Evolutionary conservation across 2,797 vertebrate species (phyloP).

Genomic region (Pantherophis alleghaniensis): DNA sequence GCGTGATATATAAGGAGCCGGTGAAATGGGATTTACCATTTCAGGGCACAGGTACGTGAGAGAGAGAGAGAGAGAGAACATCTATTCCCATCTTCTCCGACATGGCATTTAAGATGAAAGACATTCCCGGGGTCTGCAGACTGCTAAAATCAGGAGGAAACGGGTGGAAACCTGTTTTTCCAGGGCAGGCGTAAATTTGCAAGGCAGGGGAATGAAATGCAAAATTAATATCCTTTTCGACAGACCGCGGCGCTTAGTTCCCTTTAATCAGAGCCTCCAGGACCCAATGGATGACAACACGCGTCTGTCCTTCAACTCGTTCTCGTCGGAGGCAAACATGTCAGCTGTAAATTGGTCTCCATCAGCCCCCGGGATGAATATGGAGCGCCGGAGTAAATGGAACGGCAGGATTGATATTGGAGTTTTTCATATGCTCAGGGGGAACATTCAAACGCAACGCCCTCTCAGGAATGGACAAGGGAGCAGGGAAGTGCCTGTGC

Average conservation of each 20-base stretch:
- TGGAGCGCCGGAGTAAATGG: neutral
- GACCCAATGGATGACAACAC: neutral
- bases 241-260: neutral
- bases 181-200: neutral
- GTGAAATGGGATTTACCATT: neutral
- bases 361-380: neutral
- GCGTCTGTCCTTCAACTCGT: neutral
- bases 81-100: neutral
- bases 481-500: constrained; percentile 39
- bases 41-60: no score
- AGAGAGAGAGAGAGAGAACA: no score
- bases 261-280: neutral
- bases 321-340: neutral
- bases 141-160: neutral
- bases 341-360: neutral
- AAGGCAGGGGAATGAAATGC: neutral
- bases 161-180: neutral
- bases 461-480: constrained; percentile 14
- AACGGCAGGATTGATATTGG: neutral
- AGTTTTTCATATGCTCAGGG: neutral
- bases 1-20: neutral
- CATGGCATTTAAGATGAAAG: neutral
- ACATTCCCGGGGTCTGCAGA: neutral
- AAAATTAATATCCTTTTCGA: neutral
- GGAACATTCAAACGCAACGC: neutral